Evolutionary conservation across 2,113 vertebrate species (phyloP), one percentile per base, ranked within the genome.

Genomic region (crab-eating macaque (Macaca fascicularis)): DNA sequence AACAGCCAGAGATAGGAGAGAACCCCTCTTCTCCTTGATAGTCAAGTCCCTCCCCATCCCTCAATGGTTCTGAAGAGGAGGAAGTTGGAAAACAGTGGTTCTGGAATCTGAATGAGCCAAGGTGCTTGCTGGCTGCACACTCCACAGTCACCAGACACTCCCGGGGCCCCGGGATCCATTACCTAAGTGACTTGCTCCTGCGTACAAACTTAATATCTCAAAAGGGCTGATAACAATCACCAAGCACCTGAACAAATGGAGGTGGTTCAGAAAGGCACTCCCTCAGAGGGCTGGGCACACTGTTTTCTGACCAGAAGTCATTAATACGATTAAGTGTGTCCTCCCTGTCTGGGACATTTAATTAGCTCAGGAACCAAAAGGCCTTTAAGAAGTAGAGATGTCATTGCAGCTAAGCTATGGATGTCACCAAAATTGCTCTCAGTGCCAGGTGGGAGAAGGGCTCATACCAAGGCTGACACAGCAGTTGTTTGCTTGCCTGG

Each of bases 241-340:
- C 50, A 23, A 67, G 90, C 98, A 97, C 97, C 97, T 95, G 97
- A 97, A 70, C 96, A 98, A 98, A 97, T 82, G 90, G 79, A 74
- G 72, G 74, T 64, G 76, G 75, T 64, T 85, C 80, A 35, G 92
- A 40, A 67, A 93, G 97, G 81, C 70, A 9, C 80, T 88, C 96
- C 96, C 81, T 89, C 23, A 4, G 27, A 81, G 97, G 87, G 80
- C 72, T 80, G 96, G 96, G 95, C 43, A 19, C 93, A 16, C 35
- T 1, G 35, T 81, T 95, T 96, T 85, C 89, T 95, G 89, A 79
- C 50, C 74, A 93, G 81, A 78, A 96, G 76, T 96, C 95, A 96
- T 96, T 94, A 95, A 96, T 76, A 61, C 95, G 97, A 97, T 97
- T 97, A 98, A 94, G 45, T 55, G 35, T 97, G 85, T 94, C 92